A percentile compares a stretch with the other conserved stretches of the same genome.
phyloP scores from a whole-genome alignment of 2,113 vertebrate species.

The Anolis sagrei region DNA sequence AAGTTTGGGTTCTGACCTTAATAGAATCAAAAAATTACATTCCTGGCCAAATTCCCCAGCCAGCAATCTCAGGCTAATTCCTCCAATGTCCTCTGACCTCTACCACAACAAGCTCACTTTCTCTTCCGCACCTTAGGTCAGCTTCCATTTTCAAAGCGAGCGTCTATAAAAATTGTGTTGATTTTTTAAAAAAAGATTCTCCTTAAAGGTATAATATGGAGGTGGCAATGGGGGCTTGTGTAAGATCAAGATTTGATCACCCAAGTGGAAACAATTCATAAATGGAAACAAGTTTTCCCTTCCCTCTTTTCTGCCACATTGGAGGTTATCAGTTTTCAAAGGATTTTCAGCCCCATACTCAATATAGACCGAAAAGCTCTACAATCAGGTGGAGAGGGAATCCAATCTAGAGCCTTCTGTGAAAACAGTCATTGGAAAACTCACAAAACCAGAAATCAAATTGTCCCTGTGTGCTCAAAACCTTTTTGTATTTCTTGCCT shows the following conservation, averaged over 20 bases:
- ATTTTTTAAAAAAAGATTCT: background rate
- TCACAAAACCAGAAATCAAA: background rate
- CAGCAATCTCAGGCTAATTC: conserved; percentile 11
- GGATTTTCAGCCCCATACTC: background rate
- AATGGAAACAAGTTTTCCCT: background rate
- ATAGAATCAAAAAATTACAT: conserved; percentile 34
- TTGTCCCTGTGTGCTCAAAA: background rate
- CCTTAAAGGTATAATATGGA: background rate
- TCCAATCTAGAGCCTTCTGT: background rate
- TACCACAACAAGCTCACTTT: background rate
- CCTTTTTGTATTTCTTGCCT: background rate
- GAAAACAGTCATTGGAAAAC: background rate
- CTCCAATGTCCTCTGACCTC: conserved; percentile 7
- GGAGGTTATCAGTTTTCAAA: background rate
- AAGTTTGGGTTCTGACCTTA: conserved; percentile 26
- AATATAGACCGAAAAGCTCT: background rate
- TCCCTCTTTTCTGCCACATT: background rate
- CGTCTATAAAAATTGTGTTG: background rate
- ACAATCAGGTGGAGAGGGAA: background rate
- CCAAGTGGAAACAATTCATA: background rate
- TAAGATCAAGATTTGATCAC: background rate
- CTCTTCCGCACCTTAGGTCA: conserved; percentile 14
- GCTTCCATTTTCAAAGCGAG: conserved; percentile 16
- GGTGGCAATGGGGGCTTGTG: background rate
- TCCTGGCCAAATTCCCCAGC: conserved; percentile 21